phyloP scores from a whole-genome alignment of 2,888 invertebrate species.

The Protonemura montana region DNA sequence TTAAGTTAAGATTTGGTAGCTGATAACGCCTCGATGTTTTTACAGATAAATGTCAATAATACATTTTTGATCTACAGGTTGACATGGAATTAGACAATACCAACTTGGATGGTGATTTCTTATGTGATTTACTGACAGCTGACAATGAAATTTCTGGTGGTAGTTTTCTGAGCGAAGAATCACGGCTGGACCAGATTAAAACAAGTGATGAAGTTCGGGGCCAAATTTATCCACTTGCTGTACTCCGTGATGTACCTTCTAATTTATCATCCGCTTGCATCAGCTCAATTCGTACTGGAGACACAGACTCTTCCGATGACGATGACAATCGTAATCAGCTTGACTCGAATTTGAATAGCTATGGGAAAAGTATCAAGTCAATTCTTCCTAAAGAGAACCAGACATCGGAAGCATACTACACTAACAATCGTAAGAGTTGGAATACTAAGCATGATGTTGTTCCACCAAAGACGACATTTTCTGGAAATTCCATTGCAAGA shows the following conservation, averaged over 20 bases:
- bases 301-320: slow-evolving; percentile 82
- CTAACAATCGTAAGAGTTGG: background rate
- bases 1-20: too few species aligned
- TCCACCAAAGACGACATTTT: background rate
- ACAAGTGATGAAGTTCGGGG: background rate
- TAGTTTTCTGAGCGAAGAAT: background rate
- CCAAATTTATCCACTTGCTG: background rate
- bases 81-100: background rate
- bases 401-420: background rate
- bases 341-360: slow-evolving; percentile 76
- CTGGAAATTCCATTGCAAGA: background rate
- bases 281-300: slow-evolving; percentile 65
- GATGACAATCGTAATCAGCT: slow-evolving; percentile 78
- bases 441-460: background rate
- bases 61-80: background rate
- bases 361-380: slow-evolving; percentile 73
- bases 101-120: slow-evolving; percentile 18
- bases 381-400: slow-evolving; percentile 53
- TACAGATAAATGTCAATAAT: background rate
- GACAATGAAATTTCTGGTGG: background rate
- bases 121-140: background rate
- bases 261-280: background rate
- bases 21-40: too few species aligned
- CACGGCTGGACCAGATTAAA: background rate
- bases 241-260: background rate